Base-by-base conservation (phyloP, 2,888 invertebrate species). In the Agriopis marginaria region DNA sequence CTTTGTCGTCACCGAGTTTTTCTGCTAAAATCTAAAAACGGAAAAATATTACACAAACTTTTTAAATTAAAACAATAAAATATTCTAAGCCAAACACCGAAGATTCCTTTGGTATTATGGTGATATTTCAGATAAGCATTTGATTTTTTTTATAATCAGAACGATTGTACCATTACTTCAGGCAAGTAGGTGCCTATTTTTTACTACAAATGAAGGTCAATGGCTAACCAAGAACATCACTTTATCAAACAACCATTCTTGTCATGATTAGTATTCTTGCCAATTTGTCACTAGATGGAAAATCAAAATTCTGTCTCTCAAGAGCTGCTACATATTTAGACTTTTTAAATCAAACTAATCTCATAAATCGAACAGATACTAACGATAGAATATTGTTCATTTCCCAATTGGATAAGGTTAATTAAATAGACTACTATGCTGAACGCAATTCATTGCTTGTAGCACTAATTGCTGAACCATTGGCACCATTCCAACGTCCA, bases 1-100 rank as follows among this genome's bases (percentile, higher is more conserved):
- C 96, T 93, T 98, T 98, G 90, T 98, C 98, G 96, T 98, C 98
- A 84, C 96, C 96, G 84, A 98, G 96, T 87, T 96, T 96, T 85
- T 97, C 96, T 90, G 98, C 97, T 94, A 97, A 95, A 89, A 97
- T 97, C 98, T 98, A 44, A 4, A 9, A 65, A 11, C n/a, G 14
- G 40, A 56, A 42, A n/a, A 42, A 56, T 56, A 55, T 40, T 40
- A 2, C 8, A 14, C 17, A 14, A 14, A 42, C 40, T 14, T 9
- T n/a, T 3, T 40, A 12, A 11, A 10, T 23, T 23, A 4, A 1
- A 32, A 32, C 5, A 9, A 17, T 0, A 49, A 49, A 11, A 4
- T 49, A n/a, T n/a, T n/a, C 11, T 12, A 10, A 45, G 12, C 2
- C 49, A 49, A 23, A 23, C 17, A 23, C 17, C 17, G 0, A 49